phyloP scores from a whole-genome alignment of 2,888 invertebrate species.

The Tholera decimalis region DNA sequence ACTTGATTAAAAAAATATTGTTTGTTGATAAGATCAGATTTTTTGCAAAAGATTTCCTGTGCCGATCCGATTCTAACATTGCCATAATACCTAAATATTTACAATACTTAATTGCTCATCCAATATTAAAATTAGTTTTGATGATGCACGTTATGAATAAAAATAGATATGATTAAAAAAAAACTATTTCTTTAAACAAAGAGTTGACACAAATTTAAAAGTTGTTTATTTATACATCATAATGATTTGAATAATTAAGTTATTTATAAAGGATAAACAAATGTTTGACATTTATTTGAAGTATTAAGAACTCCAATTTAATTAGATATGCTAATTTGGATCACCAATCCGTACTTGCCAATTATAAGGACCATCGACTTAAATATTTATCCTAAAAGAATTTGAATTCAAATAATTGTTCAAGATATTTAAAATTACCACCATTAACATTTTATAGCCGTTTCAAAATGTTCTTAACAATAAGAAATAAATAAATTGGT shows the following conservation, averaged over 20 bases:
- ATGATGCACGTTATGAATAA: not conserved
- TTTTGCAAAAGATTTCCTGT: slow-evolving; percentile 21
- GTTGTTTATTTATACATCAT: not conserved
- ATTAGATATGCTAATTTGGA: not conserved
- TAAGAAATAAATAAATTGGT: slow-evolving; percentile 2
- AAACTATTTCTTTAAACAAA: too few relatives aligned
- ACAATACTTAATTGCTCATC: not conserved
- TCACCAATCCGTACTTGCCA: not conserved
- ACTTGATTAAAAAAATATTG: too few relatives aligned
- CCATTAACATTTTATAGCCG: too few relatives aligned
- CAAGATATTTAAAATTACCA: not conserved
- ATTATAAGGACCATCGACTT: too few relatives aligned
- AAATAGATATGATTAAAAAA: not conserved
- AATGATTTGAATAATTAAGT: slow-evolving; percentile 3
- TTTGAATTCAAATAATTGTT: not conserved
- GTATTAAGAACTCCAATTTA: not conserved
- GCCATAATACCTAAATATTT: slow-evolving; percentile 13
- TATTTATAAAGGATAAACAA: not conserved
- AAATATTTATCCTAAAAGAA: not conserved
- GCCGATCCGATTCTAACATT: not conserved
- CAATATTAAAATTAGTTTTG: slow-evolving; percentile 2
- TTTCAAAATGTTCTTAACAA: too few relatives aligned
- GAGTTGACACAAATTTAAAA: not conserved
- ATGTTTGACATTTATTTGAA: not conserved
- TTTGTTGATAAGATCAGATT: not conserved